Evolutionary conservation across 2,888 invertebrate genomes (phyloP).

Genomic region (Exephanes ischioxanthus): DNA sequence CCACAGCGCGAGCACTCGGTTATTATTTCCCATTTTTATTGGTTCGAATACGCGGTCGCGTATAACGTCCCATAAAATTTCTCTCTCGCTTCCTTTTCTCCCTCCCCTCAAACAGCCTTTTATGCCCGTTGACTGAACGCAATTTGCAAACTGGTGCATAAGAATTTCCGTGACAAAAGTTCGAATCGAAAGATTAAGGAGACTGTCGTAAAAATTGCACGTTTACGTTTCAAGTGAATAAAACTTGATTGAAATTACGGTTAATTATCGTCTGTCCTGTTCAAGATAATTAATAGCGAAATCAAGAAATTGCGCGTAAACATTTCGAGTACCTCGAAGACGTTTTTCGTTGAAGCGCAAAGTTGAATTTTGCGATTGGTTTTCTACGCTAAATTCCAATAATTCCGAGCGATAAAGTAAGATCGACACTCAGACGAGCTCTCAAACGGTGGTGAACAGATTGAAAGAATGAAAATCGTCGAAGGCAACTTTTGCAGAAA

Average conservation of each 20-base stretch:
- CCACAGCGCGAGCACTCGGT: conserved; percentile 63
- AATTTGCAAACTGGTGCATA: conserved; percentile 74
- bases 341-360: neutral
- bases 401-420: conserved; percentile 30
- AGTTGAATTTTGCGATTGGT: neutral
- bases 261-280: conserved; percentile 30
- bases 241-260: conserved; percentile 47
- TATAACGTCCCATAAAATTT: conserved; percentile 75
- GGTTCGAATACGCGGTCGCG: conserved; percentile 74
- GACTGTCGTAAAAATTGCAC: conserved; percentile 43
- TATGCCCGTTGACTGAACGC: conserved; percentile 69
- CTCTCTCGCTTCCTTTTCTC: conserved; percentile 42
- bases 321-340: neutral
- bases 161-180: conserved; percentile 60
- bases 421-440: conserved; percentile 21
- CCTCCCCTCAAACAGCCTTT: conserved; percentile 46
- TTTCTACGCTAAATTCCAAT: neutral
- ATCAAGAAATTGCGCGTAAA: neutral
- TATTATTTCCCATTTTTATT: conserved; percentile 82
- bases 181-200: conserved; percentile 56
- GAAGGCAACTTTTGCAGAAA: neutral
- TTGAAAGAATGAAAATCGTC: neutral
- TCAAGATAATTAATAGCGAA: neutral
- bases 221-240: conserved; percentile 29
- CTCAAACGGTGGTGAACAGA: neutral